phyloP scores from a whole-genome alignment of 2,797 vertebrate species.

The Lepilemur septentrionalis region DNA sequence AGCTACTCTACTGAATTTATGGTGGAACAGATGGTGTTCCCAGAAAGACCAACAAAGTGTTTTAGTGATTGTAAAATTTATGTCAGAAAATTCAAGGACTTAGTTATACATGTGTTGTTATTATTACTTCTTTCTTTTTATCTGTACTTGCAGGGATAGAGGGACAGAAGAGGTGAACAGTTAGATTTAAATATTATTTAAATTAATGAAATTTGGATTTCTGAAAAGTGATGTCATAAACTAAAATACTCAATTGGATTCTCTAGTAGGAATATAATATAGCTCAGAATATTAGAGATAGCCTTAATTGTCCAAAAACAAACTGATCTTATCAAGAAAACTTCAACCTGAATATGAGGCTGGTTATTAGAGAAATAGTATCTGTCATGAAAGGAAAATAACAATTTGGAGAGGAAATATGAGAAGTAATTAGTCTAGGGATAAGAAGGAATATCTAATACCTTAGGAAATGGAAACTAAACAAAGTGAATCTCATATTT shows the following conservation, averaged over 20 bases:
- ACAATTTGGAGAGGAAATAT: background rate
- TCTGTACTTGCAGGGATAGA: background rate
- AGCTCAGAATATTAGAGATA: background rate
- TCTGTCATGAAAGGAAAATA: background rate
- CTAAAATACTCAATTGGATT: conserved; percentile 4
- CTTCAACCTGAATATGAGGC: background rate
- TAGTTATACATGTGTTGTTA: background rate
- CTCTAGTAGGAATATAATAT: background rate
- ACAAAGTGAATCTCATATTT: background rate
- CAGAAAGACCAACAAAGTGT: background rate
- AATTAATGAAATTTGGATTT: background rate
- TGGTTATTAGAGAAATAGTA: background rate
- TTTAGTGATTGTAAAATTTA: background rate
- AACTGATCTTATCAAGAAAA: background rate
- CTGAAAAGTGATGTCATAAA: conserved; percentile 20
- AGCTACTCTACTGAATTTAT: background rate
- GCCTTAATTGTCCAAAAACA: background rate
- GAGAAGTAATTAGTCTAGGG: background rate
- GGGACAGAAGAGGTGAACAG: background rate
- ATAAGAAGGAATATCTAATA: background rate
- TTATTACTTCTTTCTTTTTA: background rate
- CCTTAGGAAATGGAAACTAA: background rate
- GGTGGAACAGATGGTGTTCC: background rate
- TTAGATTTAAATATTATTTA: conserved; percentile 28
- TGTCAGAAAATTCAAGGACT: background rate